phyloP scores from a whole-genome alignment of 2,888 invertebrate species.

The Harpalus rufipes region DNA sequence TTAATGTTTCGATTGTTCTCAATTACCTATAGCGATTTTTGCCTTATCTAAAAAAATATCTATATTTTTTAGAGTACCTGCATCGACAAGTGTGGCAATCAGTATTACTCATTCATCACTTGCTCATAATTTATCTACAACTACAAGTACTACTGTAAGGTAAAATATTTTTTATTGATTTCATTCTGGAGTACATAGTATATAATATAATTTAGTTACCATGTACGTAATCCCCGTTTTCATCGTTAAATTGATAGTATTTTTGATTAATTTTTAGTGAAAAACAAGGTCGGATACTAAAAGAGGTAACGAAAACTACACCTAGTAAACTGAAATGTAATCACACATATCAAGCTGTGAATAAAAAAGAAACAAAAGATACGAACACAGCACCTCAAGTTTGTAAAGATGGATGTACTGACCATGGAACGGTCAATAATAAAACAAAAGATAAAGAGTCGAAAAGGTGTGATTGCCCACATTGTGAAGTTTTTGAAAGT shows the following conservation, averaged over 20 bases:
- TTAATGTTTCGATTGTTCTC: neutral
- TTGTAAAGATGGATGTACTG: slow-evolving; percentile 54
- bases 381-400: slow-evolving; percentile 32
- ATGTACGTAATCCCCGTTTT: neutral
- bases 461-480: slow-evolving; percentile 75
- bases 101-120: slow-evolving; percentile 55
- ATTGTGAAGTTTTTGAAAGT: slow-evolving; percentile 75
- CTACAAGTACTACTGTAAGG: slow-evolving; percentile 56
- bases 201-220: neutral
- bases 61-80: slow-evolving; percentile 58
- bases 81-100: slow-evolving; percentile 48
- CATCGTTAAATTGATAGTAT: no score
- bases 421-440: slow-evolving; percentile 48
- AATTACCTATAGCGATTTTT: slow-evolving; percentile 4
- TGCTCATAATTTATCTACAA: slow-evolving; percentile 51
- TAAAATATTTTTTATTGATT: slow-evolving; percentile 36
- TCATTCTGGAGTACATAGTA: no score
- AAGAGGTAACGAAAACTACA: slow-evolving; percentile 45
- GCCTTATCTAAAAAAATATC: neutral
- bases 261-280: slow-evolving; percentile 20
- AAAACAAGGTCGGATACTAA: slow-evolving; percentile 50
- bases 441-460: slow-evolving; percentile 64
- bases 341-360: slow-evolving; percentile 57
- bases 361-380: slow-evolving; percentile 44
- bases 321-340: slow-evolving; percentile 47